phyloP scores from a whole-genome alignment of 1,140 invertebrate genomes.

The Vollenhovia emeryi region DNA sequence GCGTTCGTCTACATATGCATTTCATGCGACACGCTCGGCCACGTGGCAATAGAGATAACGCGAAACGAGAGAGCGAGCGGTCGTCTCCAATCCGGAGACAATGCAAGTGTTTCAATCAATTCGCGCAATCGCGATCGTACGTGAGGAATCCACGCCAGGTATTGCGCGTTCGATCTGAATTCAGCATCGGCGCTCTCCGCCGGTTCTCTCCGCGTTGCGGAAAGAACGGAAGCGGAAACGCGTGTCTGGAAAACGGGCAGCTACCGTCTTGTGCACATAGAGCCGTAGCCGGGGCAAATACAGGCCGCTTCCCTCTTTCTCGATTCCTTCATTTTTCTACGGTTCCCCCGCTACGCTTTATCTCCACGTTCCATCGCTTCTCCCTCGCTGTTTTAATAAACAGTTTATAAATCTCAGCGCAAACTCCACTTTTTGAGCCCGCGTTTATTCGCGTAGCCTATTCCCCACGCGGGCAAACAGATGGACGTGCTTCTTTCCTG shows the following conservation, averaged over 20 bases:
- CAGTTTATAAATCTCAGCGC: conserved; percentile 52
- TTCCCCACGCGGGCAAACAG: conserved; percentile 20
- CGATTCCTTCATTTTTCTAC: conserved; percentile 27
- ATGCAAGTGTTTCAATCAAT: background rate
- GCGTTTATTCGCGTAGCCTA: conserved; percentile 31
- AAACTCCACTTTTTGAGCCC: conserved; percentile 39
- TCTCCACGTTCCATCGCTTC: background rate
- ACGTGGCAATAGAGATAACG: conserved; percentile 10
- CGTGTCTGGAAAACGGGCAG: background rate
- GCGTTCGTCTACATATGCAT: background rate
- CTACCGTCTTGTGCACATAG: background rate
- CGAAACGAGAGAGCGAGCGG: background rate
- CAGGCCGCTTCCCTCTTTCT: background rate
- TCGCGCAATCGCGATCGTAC: background rate
- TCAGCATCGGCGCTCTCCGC: background rate
- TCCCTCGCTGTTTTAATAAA: conserved; percentile 47
- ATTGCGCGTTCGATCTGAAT: background rate
- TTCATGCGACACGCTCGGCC: background rate
- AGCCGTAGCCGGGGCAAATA: conserved; percentile 22
- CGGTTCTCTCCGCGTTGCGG: background rate
- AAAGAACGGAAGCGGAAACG: background rate
- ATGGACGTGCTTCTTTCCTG: conserved; percentile 5
- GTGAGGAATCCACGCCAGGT: background rate
- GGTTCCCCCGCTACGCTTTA: conserved; percentile 3
- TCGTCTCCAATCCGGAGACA: background rate